These are phyloP conservation scores for Aromia moschata DNA, from an alignment of 2,888 invertebrate genomes.

Conservation along the genomic window DNA sequence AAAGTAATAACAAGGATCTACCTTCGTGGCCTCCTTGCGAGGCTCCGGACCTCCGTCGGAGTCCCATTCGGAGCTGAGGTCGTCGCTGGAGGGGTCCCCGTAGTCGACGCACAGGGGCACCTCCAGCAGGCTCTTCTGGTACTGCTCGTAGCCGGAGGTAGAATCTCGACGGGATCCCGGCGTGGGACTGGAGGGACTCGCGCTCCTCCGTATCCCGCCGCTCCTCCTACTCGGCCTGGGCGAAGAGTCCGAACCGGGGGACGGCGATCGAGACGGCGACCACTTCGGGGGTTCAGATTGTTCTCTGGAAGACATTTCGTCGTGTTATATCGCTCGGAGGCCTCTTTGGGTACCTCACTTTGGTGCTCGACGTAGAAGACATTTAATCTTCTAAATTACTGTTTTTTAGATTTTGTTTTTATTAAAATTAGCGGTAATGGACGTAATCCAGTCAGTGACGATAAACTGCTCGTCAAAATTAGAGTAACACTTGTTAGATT, in stretches of 20 bases:
- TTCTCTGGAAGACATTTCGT: slow-evolving; percentile 37
- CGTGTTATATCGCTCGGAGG: not conserved
- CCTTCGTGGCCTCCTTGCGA: slow-evolving; percentile 13
- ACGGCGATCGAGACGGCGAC: slow-evolving; percentile 52
- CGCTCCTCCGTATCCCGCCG: slow-evolving; percentile 49
- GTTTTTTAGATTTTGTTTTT: too few species aligned
- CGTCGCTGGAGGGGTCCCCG: slow-evolving; percentile 90
- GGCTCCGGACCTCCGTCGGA: slow-evolving; percentile 78
- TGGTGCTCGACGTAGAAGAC: too few species aligned
- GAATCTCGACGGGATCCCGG: slow-evolving; percentile 49
- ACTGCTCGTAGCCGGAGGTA: slow-evolving; percentile 76
- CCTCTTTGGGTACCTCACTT: too few species aligned
- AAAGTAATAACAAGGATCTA: slow-evolving; percentile 8
- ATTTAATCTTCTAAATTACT: too few species aligned
- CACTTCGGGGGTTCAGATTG: slow-evolving; percentile 43
- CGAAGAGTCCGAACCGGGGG: slow-evolving; percentile 49
- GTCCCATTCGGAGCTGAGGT: slow-evolving; percentile 92
- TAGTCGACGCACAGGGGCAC: slow-evolving; percentile 83
- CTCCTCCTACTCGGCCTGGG: slow-evolving; percentile 50
- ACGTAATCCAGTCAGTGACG: too few species aligned
- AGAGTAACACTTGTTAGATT: too few species aligned
- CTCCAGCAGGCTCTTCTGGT: slow-evolving; percentile 78
- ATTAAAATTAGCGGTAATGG: too few species aligned
- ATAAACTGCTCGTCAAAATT: too few species aligned
- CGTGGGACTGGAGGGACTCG: slow-evolving; percentile 52